These are phyloP conservation scores for Phymastichus coffea DNA, from an alignment of 1,140 invertebrate species.

Conservation along the genomic window DNA sequence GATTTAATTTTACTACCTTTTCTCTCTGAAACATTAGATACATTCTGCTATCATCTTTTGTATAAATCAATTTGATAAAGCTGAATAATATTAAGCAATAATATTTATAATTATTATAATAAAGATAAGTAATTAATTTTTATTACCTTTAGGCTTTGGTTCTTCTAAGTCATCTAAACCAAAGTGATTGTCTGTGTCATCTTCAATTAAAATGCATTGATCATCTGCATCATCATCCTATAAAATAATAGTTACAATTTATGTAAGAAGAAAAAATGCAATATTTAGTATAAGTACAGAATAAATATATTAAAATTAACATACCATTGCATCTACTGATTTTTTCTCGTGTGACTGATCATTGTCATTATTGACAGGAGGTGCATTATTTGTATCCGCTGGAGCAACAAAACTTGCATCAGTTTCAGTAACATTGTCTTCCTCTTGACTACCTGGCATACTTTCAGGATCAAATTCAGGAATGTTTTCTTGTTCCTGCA, in stretches of 20 bases:
- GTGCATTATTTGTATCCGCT: not conserved
- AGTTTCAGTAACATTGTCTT: not conserved
- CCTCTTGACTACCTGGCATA: too few species aligned
- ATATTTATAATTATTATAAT: too few species aligned
- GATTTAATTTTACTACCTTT: constrained; percentile 29
- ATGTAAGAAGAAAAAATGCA: not conserved
- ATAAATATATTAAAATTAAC: not conserved
- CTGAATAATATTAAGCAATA: not conserved
- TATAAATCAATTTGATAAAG: not conserved
- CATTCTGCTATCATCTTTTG: not conserved
- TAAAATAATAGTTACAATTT: constrained; percentile 9
- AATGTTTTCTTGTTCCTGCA: constrained; percentile 4
- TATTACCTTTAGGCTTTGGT: not conserved
- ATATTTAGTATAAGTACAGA: not conserved
- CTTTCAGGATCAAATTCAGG: constrained; percentile 30
- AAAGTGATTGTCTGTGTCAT: constrained; percentile 19
- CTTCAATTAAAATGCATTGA: constrained; percentile 36
- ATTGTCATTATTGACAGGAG: not conserved
- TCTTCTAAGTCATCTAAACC: not conserved
- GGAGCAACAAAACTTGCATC: not conserved
- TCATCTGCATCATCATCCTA: constrained; percentile 35
- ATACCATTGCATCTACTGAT: constrained; percentile 20
- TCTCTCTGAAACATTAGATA: constrained; percentile 27
- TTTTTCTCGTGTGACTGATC: not conserved
- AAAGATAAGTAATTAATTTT: too few species aligned